These are phyloP conservation scores for Musca domestica DNA, from an alignment of 1,140 invertebrate species.

Conservation along the genomic window DNA sequence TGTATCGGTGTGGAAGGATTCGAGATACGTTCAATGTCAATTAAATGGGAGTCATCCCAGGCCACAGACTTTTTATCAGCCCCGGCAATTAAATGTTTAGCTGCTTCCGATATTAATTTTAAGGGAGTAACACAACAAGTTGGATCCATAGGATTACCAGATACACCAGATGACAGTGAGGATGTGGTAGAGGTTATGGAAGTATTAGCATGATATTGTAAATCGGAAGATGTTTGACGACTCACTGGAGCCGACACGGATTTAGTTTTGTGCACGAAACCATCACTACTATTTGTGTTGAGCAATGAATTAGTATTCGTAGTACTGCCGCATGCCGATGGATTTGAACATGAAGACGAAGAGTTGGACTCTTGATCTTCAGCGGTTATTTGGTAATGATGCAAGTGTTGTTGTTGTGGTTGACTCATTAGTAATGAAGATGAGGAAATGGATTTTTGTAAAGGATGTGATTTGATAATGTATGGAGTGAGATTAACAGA, in stretches of 20 bases:
- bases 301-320: background rate
- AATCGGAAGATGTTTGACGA: conserved; percentile 38
- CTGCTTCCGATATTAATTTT: conserved; percentile 40
- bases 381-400: background rate
- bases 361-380: conserved; percentile 20
- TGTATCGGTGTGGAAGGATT: conserved; percentile 46
- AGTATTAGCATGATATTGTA: conserved; percentile 8
- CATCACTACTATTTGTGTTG: conserved; percentile 32
- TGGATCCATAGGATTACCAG: conserved; percentile 30
- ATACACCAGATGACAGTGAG: background rate
- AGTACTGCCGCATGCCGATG: background rate
- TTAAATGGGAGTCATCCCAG: conserved; percentile 43
- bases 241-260: conserved; percentile 40
- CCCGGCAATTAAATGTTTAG: conserved; percentile 35
- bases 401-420: conserved; percentile 7
- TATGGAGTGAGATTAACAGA: conserved; percentile 19
- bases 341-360: conserved; percentile 30
- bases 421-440: conserved; percentile 31
- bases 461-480: conserved; percentile 31
- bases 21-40: conserved; percentile 45
- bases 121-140: conserved; percentile 41
- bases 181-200: conserved; percentile 3
- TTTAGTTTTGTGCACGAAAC: conserved; percentile 24
- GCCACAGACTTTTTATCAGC: conserved; percentile 39
- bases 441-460: conserved; percentile 52